phyloP scores from a whole-genome alignment of 2,113 vertebrate genomes.

The Carettochelys insculpta region DNA sequence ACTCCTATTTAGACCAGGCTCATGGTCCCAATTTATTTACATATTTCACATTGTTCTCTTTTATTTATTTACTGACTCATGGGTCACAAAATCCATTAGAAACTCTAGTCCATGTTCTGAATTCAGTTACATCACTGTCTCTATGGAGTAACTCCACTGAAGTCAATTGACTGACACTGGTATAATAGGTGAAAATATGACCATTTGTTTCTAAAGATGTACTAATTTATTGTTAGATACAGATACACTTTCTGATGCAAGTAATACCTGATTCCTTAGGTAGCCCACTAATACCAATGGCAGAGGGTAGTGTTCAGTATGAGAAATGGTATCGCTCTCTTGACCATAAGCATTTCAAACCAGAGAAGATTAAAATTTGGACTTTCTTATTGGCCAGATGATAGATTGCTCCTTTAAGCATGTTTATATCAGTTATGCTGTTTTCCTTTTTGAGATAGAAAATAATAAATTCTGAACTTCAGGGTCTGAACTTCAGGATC shows the following conservation, averaged over 20 bases:
- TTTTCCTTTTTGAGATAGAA: background rate
- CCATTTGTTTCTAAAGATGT: background rate
- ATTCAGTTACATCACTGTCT: background rate
- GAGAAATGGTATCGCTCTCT: background rate
- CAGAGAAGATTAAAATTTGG: background rate
- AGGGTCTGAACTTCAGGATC: too few species aligned
- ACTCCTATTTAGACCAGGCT: background rate
- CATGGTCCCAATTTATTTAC: background rate
- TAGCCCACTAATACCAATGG: background rate
- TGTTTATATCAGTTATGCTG: background rate
- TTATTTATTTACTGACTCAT: background rate
- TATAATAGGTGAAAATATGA: background rate
- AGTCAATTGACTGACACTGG: background rate
- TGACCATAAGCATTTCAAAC: background rate
- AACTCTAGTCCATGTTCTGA: background rate
- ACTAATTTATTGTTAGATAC: background rate
- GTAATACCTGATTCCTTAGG: rapidly evolving
- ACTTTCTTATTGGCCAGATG: background rate
- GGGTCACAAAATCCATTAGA: background rate
- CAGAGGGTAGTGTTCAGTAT: background rate
- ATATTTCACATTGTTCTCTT: background rate
- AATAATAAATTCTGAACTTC: background rate
- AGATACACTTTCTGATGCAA: background rate
- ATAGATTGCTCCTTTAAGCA: background rate
- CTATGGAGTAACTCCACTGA: background rate